Evolutionary conservation across 2,113 vertebrate genomes (phyloP).

Genomic region (Forbesichthys agassizii): DNA sequence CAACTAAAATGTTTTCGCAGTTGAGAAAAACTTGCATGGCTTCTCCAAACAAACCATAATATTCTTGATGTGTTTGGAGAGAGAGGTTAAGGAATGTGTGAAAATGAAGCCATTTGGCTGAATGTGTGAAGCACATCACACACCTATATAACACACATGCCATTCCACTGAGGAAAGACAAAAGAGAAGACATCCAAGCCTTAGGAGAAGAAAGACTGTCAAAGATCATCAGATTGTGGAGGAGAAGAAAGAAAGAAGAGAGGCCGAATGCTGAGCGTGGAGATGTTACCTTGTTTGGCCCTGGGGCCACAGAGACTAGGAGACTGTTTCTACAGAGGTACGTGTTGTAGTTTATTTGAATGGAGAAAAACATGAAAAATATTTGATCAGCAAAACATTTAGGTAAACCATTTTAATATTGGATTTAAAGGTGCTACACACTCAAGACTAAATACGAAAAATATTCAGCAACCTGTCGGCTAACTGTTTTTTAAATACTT

Average conservation of each 20-base stretch:
- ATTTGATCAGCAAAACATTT: too few species aligned
- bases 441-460: too few species aligned
- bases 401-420: too few species aligned
- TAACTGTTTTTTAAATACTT: too few species aligned
- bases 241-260: background rate
- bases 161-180: background rate
- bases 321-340: slow-evolving; percentile 82
- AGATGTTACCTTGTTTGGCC: slow-evolving; percentile 73
- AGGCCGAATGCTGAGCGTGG: slow-evolving; percentile 69
- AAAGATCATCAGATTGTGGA: background rate
- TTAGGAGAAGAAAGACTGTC: background rate
- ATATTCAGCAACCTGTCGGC: too few species aligned
- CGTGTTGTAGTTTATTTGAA: slow-evolving; percentile 23
- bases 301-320: slow-evolving; percentile 69
- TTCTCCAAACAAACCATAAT: background rate
- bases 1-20: too few species aligned
- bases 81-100: slow-evolving; percentile 43
- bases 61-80: slow-evolving; percentile 1
- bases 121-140: slow-evolving; percentile 69
- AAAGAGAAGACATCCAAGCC: background rate
- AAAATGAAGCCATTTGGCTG: slow-evolving; percentile 74
- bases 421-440: too few species aligned
- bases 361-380: background rate
- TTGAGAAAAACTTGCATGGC: background rate
- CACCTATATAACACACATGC: slow-evolving; percentile 72